These are phyloP conservation scores for Neogale vison DNA, from an alignment of 2,113 vertebrate species.

Conservation along the genomic window DNA sequence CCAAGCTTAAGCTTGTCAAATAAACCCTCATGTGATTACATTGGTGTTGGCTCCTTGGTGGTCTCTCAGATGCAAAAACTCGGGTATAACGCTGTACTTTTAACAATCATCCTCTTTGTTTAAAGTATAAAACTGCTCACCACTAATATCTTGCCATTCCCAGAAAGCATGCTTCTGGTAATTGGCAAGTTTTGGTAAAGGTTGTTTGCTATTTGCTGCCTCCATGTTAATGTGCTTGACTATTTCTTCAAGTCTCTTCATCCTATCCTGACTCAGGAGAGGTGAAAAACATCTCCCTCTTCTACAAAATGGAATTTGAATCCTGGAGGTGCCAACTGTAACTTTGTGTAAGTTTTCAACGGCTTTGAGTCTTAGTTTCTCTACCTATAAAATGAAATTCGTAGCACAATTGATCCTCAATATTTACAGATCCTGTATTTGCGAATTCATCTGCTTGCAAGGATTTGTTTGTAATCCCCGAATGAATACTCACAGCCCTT, in stretches of 20 bases:
- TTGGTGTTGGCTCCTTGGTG: too few relatives aligned
- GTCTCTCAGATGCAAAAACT: too few relatives aligned
- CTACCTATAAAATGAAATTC: not conserved
- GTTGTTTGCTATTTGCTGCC: not conserved
- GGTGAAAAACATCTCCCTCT: not conserved
- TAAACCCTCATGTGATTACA: too few relatives aligned
- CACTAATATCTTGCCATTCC: conserved; percentile 52
- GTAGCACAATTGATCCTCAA: not conserved
- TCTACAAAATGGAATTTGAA: not conserved
- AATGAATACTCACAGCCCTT: not conserved
- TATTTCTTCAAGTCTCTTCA: not conserved
- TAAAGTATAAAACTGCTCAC: conserved; percentile 47
- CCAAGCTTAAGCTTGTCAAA: too few relatives aligned
- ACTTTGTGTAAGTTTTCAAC: not conserved
- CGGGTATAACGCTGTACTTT: not conserved
- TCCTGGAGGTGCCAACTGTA: not conserved
- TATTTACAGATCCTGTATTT: not conserved
- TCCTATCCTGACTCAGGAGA: not conserved
- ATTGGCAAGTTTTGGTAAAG: conserved; percentile 54
- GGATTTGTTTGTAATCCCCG: not conserved
- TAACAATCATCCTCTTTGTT: conserved; percentile 59
- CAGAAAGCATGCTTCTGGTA: conserved; percentile 17
- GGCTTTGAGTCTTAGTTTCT: not conserved
- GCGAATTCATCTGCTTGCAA: not conserved
- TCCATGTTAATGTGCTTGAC: not conserved